phyloP scores from a whole-genome alignment of 1,140 invertebrate species.

The Drosophila watanabei region DNA sequence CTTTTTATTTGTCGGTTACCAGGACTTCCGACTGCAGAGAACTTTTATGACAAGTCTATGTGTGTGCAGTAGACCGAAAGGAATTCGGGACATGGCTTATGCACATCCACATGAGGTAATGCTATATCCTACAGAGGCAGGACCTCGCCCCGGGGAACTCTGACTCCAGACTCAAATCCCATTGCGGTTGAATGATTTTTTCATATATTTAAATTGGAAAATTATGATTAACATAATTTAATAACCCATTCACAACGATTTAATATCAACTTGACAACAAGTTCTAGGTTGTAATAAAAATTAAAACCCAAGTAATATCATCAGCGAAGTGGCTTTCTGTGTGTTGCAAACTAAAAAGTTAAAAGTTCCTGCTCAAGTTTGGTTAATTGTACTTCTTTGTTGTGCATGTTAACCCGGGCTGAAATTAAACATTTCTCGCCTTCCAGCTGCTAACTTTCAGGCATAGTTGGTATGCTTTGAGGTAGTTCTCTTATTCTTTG shows the following conservation, averaged over 20 bases:
- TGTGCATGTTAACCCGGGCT: background rate
- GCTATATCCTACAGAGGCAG: background rate
- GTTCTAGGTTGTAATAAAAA: background rate
- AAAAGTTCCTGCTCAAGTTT: background rate
- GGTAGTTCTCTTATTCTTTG: background rate
- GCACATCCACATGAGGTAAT: constrained; percentile 3
- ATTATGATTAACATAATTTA: constrained; percentile 1
- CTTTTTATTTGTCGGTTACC: background rate
- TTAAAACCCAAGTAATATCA: background rate
- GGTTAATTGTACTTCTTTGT: background rate
- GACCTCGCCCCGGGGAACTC: background rate
- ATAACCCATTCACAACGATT: background rate
- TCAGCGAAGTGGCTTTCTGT: too few species aligned
- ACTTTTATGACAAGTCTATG: constrained; percentile 9
- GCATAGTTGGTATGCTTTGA: constrained; percentile 3
- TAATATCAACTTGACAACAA: background rate
- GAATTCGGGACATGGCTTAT: constrained; percentile 7
- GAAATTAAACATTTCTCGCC: constrained; percentile 3
- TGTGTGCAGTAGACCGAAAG: constrained; percentile 10
- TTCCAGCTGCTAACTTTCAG: background rate
- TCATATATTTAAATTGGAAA: constrained; percentile 2
- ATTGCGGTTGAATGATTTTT: constrained; percentile 5
- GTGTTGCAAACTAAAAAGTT: background rate
- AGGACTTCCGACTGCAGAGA: background rate
- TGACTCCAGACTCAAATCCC: background rate